Evolutionary conservation across 2,797 vertebrate species (phyloP).

Genomic region (Corythornis leucogaster): DNA sequence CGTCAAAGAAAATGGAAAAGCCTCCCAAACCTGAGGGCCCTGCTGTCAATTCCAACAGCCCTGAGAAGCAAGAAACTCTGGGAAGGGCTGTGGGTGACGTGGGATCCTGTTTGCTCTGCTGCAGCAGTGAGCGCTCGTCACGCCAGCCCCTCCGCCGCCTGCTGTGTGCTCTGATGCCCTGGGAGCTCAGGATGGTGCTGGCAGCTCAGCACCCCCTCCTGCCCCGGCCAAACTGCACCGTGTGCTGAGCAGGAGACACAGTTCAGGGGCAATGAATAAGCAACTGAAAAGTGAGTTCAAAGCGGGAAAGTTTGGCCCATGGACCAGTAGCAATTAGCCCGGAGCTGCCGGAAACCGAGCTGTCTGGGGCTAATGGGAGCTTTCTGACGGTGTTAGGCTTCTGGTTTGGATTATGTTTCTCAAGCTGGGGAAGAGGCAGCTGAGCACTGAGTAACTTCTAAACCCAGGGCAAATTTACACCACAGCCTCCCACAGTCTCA

Average conservation of each 20-base stretch:
- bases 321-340: conserved; percentile 33
- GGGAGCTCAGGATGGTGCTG: background rate
- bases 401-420: conserved; percentile 23
- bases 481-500: background rate
- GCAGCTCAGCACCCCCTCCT: background rate
- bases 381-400: conserved; percentile 1
- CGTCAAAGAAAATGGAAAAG: background rate
- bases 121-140: background rate
- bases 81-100: background rate
- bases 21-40: conserved; percentile 13
- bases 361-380: conserved; percentile 12
- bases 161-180: background rate
- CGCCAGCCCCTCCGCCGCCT: background rate
- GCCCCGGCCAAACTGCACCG: background rate
- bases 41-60: background rate
- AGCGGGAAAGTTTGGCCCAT: background rate
- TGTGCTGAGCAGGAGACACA: background rate
- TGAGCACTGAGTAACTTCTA: background rate
- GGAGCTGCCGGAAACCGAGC: conserved; percentile 8
- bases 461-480: background rate
- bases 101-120: conserved; percentile 1
- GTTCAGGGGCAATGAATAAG: background rate
- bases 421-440: conserved; percentile 4
- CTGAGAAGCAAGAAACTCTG: background rate
- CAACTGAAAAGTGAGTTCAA: conserved; percentile 8